phyloP scores from a whole-genome alignment of 2,797 vertebrate genomes.

The Heterohyrax brucei region DNA sequence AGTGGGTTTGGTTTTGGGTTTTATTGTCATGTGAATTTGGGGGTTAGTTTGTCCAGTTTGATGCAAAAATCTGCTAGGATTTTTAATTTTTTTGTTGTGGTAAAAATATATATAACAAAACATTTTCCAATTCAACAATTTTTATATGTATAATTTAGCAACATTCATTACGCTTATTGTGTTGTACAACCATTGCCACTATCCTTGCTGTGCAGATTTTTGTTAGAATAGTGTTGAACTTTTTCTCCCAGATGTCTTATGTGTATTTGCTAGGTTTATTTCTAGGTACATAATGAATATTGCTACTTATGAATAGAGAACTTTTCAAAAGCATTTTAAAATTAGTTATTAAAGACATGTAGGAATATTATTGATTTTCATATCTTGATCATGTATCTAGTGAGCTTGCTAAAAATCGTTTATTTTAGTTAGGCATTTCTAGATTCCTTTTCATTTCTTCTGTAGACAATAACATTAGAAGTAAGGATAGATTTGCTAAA shows the following conservation, averaged over 20 bases:
- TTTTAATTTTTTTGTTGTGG: no score
- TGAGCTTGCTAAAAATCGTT: not conserved
- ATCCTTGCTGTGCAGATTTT: not conserved
- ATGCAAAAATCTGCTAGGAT: not conserved
- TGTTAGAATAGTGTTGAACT: not conserved
- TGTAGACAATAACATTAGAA: not conserved
- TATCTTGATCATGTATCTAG: not conserved
- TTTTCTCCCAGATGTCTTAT: not conserved
- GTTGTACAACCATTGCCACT: no score
- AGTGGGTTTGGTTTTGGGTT: no score
- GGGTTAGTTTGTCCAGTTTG: not conserved
- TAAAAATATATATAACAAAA: no score
- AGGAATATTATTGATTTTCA: not conserved
- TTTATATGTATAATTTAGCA: no score
- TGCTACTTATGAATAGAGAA: not conserved
- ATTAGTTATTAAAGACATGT: not conserved
- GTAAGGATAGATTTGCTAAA: constrained; percentile 28
- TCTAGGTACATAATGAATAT: not conserved
- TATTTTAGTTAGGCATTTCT: not conserved
- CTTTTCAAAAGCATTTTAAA: not conserved
- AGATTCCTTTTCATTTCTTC: not conserved
- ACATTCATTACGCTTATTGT: no score
- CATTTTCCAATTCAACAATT: no score
- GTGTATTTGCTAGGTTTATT: constrained; percentile 5
- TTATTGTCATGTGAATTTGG: not conserved